Conservation (phyloP, 2,113 vertebrate genomes). For the Perca flavescens region DNA sequence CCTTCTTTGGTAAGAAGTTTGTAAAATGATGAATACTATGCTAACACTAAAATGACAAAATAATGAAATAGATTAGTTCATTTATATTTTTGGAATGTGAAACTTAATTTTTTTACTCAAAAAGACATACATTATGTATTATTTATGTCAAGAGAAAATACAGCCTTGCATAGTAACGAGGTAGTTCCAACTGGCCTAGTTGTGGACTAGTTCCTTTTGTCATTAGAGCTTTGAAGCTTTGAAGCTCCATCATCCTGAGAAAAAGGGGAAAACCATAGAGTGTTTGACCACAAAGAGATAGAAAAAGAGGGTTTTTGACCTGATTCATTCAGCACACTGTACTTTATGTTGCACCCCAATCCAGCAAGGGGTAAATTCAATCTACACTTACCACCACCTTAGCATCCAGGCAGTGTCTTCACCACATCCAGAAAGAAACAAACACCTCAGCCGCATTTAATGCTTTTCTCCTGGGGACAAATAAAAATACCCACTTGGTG, state of each 20-base stretch:
- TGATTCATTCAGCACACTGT: constrained; percentile 25
- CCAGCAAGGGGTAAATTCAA: constrained; percentile 22
- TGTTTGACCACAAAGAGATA: constrained; percentile 26
- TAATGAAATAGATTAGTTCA: not conserved
- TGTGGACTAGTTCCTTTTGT: constrained; percentile 40
- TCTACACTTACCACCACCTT: not conserved
- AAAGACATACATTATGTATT: constrained; percentile 3
- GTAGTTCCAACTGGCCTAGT: constrained; percentile 32
- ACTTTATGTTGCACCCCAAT: constrained; percentile 20
- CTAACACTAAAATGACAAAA: not conserved
- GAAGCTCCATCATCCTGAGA: constrained; percentile 36
- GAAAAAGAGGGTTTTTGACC: constrained; percentile 23
- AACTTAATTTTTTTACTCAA: not conserved
- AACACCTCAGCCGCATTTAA: constrained; percentile 30
- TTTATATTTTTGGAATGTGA: not conserved
- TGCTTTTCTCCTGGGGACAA: constrained; percentile 32
- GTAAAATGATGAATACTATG: not conserved
- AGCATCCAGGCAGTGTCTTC: not conserved
- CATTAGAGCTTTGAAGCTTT: constrained; percentile 36
- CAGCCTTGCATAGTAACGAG: not conserved
- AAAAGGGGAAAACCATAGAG: constrained; percentile 13
- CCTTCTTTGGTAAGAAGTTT: constrained; percentile 23
- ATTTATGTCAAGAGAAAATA: constrained; percentile 14
- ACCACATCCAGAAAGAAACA: constrained; percentile 27
- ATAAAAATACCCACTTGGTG: constrained; percentile 26